Evolutionary conservation across 1,140 invertebrate genomes (phyloP), one percentile per base, ranked within the genome.

Genomic region (Habropoda laboriosa): DNA sequence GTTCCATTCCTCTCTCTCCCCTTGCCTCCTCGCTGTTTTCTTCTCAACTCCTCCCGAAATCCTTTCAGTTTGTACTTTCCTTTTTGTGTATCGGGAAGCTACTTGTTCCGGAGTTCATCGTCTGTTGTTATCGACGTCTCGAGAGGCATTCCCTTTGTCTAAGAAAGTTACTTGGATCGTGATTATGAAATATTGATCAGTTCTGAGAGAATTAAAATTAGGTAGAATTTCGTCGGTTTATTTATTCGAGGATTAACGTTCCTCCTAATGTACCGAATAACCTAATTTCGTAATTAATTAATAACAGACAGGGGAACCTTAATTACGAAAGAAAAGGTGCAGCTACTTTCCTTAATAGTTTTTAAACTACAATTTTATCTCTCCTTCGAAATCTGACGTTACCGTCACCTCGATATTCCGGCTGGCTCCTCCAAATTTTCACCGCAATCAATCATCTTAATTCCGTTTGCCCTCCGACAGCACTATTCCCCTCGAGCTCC

Each of bases 21-120:
- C 51, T 64, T 45, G 51, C 35, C 51, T 60, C 24, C 30, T 71
- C 58, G 13, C 40, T 47, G 47, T 40, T 27, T 16, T 32, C 42
- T 55, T 24, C 57, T 24, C 55, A 51, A 8, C 60, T 57, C 72
- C 61, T 35, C 63, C 49, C 47, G 66, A 64, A 75, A 83, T 72
- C 30, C 64, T 64, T 58, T 21, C 67, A 53, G 4, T 51, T 53
- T 72, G 7, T 77, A 58, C 60, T 64, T 64, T 27, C 60, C 42
- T 75, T 32, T 64, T 75, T 75, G 72, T 35, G 18, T 21, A 60
- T n/a, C 32, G 10, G 42, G 27, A 5, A 40, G 6, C 13, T 13
- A 21, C 32, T 7, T 30, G n/a, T 27, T 40, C 40, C 10, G 8
- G 13, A 38, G 40, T 61, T 49, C 42, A 2, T 13, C 42, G 49